Evolutionary conservation across 2,888 invertebrate species (phyloP).

Genomic region (Deilephila porcellus): DNA sequence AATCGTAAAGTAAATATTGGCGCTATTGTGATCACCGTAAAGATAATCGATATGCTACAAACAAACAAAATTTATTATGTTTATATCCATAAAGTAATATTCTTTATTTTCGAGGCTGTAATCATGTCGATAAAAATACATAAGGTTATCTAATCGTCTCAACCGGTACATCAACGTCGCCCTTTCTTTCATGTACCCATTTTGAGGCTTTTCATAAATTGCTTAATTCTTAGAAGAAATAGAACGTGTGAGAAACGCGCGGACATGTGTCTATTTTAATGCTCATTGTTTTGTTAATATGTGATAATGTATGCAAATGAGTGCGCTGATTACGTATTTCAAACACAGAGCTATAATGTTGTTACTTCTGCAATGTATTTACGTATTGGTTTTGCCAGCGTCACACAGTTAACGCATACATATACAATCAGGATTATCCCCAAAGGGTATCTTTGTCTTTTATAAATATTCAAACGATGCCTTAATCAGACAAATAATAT

Average conservation of each 20-base stretch:
- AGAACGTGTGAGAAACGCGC: constrained; percentile 10
- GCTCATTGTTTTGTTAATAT: constrained; percentile 24
- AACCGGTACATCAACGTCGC: not conserved
- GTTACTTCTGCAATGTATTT: constrained; percentile 1
- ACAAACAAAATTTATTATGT: too few relatives aligned
- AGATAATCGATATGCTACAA: too few relatives aligned
- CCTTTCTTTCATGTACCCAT: not conserved
- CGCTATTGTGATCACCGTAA: too few relatives aligned
- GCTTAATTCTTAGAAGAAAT: constrained; percentile 3
- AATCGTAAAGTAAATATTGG: too few relatives aligned
- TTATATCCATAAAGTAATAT: too few relatives aligned
- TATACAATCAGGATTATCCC: not conserved
- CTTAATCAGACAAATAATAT: too few relatives aligned
- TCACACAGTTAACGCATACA: not conserved
- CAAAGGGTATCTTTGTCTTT: not conserved
- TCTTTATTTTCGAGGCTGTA: too few relatives aligned
- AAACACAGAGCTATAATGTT: not conserved
- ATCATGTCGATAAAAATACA: not conserved
- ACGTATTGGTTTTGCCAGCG: not conserved
- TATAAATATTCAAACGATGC: too few relatives aligned
- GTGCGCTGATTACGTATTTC: constrained; percentile 7
- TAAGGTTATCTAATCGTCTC: not conserved
- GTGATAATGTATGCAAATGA: constrained; percentile 25
- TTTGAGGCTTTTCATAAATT: not conserved
- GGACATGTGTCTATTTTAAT: constrained; percentile 17